These are phyloP conservation scores for Indicator maculatus DNA, from an alignment of 2,113 vertebrate species.

Conservation along the genomic window DNA sequence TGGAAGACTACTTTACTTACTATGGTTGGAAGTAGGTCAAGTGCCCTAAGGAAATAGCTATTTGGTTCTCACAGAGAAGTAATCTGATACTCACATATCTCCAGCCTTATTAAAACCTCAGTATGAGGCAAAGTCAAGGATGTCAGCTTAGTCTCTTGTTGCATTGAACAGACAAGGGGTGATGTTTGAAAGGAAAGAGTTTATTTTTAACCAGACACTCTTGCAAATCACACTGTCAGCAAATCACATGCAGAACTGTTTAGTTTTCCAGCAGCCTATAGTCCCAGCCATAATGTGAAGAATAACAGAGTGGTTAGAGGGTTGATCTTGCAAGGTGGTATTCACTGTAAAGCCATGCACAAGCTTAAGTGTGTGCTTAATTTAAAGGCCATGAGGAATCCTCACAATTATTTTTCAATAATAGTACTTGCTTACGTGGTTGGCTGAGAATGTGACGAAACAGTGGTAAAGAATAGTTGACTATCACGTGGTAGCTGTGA, in stretches of 20 bases:
- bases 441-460: background rate
- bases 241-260: background rate
- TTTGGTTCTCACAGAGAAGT: constrained; percentile 19
- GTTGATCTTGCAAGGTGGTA: background rate
- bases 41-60: constrained; percentile 41
- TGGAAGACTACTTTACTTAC: constrained; percentile 25
- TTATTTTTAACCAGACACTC: constrained; percentile 1
- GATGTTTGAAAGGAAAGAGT: constrained; percentile 6
- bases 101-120: constrained; percentile 45
- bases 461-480: background rate
- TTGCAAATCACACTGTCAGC: background rate
- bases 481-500: background rate
- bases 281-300: background rate
- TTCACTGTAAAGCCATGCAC: background rate
- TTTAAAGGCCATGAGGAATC: background rate
- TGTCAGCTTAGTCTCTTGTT: constrained; percentile 12
- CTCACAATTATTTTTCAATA: background rate
- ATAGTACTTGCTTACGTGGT: background rate
- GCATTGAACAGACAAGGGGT: background rate
- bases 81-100: constrained; percentile 41
- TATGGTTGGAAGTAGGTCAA: constrained; percentile 51
- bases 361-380: background rate
- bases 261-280: background rate
- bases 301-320: background rate
- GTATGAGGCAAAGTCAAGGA: constrained; percentile 15